Evolutionary conservation across 2,888 invertebrate genomes (phyloP), one percentile per base, ranked within the genome.

Genomic region (Atrina japonica): DNA sequence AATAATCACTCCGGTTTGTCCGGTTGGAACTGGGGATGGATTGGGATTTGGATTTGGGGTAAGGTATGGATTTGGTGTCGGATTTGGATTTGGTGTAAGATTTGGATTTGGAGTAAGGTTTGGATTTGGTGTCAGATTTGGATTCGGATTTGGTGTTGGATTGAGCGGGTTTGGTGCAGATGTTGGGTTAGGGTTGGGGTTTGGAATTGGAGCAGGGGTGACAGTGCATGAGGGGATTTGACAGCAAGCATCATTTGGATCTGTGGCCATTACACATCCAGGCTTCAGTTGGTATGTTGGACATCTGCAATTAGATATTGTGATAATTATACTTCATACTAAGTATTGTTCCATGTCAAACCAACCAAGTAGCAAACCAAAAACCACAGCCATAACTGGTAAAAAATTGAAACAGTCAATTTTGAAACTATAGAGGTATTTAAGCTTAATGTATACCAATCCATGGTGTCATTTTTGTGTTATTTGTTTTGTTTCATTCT

Each of bases 231-330:
- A 58, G 49, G 85, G 83, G 2, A 77, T 65, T 21, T 80, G 72
- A 70, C 85, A 85, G 66, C 85, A 85, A 21, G 83, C 77, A 47
- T 85, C 83, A 18, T 69, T 71, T 21, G 80, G 81, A 64, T 83
- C 83, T 9, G 80, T 80, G 14, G 74, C 77, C 55, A 81, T 60
- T 7, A 71, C 78, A 66, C 83, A 85, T 18, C 80, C 79, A 43
- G 76, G 73, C 27, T 79, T 74, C 11, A 78, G 66, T 29, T 72
- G 61, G 70, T 83, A 83, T 25, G 71, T 56, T 56, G 81, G 77
- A 73, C 83, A 83, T 65, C 83, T 83, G 66, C 3, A 75, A 55
- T 35, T n/a, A n/a, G 35, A 35, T 35, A 35, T 35, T 35, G 11
- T 35, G 35, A 35, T 7, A 7, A 35, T 35, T 11, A 35, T n/a